phyloP scores from a whole-genome alignment of 2,797 vertebrate genomes.

The Sebastes itinus region DNA sequence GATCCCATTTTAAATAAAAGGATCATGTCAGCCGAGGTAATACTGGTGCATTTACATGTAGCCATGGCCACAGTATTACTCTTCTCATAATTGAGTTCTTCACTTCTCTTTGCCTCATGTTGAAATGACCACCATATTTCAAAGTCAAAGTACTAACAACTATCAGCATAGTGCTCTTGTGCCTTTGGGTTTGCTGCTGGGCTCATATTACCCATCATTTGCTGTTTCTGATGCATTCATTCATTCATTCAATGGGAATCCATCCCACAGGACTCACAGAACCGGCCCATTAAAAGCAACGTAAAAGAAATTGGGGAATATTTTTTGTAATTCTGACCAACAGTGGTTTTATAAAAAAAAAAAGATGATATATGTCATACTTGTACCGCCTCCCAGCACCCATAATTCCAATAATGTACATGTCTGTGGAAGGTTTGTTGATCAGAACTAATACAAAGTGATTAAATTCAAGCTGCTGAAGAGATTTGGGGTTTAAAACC shows the following conservation, averaged over 20 bases:
- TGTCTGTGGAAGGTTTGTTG: not conserved
- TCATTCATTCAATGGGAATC: not conserved
- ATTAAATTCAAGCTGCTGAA: not conserved
- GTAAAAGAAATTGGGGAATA: not conserved
- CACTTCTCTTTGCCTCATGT: not conserved
- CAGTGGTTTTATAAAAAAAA: not conserved
- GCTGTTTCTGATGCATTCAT: not conserved
- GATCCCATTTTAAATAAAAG: not conserved
- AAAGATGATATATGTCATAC: not conserved
- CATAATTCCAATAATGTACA: not conserved
- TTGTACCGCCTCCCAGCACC: not conserved
- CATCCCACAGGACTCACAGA: not conserved
- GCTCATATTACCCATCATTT: not conserved
- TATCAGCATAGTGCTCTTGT: not conserved
- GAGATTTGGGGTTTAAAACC: not conserved
- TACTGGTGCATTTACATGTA: not conserved
- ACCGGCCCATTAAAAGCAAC: no score
- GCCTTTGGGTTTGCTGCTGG: not conserved
- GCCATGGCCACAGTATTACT: not conserved
- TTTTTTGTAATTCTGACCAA: not conserved
- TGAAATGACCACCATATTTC: constrained; percentile 1
- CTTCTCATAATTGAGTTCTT: not conserved
- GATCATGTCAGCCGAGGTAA: not conserved
- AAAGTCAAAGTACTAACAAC: not conserved
- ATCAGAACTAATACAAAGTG: not conserved